Evolutionary conservation across 2,797 vertebrate species (phyloP).

Genomic region (Nasua narica): DNA sequence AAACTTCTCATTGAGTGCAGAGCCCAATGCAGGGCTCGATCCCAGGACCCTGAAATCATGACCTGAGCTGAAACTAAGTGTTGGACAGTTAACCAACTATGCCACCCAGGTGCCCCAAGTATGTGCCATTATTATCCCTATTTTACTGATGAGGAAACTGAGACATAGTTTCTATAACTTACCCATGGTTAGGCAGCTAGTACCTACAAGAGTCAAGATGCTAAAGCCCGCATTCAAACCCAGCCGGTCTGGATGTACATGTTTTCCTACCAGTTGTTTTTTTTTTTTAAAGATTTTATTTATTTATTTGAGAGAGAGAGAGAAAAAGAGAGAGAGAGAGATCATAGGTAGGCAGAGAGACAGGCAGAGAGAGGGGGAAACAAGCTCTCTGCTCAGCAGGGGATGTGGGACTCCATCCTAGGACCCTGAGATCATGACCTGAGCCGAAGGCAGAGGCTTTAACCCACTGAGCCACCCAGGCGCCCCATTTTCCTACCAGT

Average conservation of each 20-base stretch:
- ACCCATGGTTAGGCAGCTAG: neutral
- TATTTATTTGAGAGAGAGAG: no score
- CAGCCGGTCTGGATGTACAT: neutral
- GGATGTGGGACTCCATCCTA: no score
- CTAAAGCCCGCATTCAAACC: neutral
- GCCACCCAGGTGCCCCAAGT: neutral
- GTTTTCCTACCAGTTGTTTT: neutral
- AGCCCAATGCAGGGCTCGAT: neutral
- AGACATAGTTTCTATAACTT: neutral
- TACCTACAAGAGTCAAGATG: neutral
- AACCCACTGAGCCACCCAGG: no score
- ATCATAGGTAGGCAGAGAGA: no score
- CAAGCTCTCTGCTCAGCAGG: no score
- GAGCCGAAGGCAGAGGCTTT: no score
- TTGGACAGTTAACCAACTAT: neutral
- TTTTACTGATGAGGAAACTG: conserved; percentile 18
- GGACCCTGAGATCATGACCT: no score
- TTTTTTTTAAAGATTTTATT: no score
- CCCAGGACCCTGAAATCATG: neutral
- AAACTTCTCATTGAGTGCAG: neutral
- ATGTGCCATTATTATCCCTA: neutral
- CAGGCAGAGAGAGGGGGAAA: no score
- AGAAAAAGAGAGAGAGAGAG: no score
- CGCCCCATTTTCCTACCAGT: neutral
- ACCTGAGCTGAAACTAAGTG: neutral